Evolutionary conservation across 1,140 invertebrate genomes (phyloP), one percentile per base, ranked within the genome.

Genomic region (Drepana arcuata): DNA sequence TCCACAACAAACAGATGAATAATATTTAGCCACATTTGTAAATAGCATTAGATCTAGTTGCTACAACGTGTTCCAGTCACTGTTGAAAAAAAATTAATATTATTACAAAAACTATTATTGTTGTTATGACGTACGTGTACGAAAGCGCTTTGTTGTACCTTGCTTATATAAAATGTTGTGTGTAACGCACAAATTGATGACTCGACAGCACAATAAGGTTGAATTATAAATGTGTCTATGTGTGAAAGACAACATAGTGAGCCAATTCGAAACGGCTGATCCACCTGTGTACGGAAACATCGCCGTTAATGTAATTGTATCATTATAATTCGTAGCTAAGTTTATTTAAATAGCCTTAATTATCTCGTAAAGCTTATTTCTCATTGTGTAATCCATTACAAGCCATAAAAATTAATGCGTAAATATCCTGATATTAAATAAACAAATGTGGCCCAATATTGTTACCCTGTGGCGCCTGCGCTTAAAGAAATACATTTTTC

Each of bases 21-120:
- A 83, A 84, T 83, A 80, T 77, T 68, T 78, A 59, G 70, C 70
- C 65, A 65, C 62, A 42, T 51, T 81, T 78, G 75, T 81, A 78
- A 75, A 81, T 78, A 81, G 61, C 55, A 56, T 81, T 55, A 73
- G 54, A 57, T 61, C 54, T 49, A 70, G 63, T 58, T 81, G 77
- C 61, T 73, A 51, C 57, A 80, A 67, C 41, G 65, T 81, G 57
- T 62, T 80, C 45, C 56, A 68, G 33, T 74, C 75, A 31, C 41
- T 83, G 36, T 50, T 83, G 43, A 75, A 72, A 34, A 84, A 74
- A 61, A 60, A 44, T 36, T 67, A 56, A 61, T 42, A 21, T 21
- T 26, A n/a, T n/a, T n/a, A n/a, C n/a, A n/a, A 2, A 13, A 28
- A 16, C 48, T 37, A 31, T 45, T 50, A 35, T 62, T 56, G 13